Conservation (phyloP, 2,888 invertebrate genomes). For the Isotomurus palustris region DNA sequence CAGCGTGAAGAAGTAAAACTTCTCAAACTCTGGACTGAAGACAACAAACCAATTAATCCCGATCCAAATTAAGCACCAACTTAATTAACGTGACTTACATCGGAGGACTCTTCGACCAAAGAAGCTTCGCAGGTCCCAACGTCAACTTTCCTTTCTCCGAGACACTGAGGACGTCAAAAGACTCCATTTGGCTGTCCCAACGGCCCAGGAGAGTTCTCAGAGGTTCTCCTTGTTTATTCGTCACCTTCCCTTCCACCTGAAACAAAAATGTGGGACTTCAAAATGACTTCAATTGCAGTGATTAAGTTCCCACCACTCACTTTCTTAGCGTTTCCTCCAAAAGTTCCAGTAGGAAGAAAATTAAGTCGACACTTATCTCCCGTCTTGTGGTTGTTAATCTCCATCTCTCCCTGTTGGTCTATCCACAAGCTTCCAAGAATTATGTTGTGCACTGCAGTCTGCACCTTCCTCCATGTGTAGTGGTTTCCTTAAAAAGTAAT, state of each 20-base stretch:
- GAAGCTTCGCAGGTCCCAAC: conserved; percentile 76
- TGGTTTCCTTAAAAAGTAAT: conserved; percentile 79
- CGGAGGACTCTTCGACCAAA: conserved; percentile 80
- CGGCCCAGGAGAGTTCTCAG: conserved; percentile 71
- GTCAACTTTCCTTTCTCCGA: conserved; percentile 63
- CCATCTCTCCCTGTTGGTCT: conserved; percentile 99
- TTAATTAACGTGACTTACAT: no score
- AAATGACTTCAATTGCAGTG: no score
- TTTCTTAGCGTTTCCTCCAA: conserved; percentile 1
- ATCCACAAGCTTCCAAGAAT: conserved; percentile 99
- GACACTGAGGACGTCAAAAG: conserved; percentile 70
- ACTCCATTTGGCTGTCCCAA: conserved; percentile 94
- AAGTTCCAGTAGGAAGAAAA: conserved; percentile 65
- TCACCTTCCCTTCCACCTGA: conserved; percentile 67
- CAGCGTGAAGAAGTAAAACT: conserved; percentile 88
- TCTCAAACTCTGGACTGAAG: conserved; percentile 61
- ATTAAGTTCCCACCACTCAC: no score
- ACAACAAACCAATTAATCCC: no score
- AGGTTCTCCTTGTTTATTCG: conserved; percentile 54
- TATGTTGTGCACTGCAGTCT: conserved; percentile 98
- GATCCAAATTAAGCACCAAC: no score
- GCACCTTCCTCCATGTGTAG: conserved; percentile 96
- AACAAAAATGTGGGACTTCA: background rate
- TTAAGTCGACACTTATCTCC: conserved; percentile 93
- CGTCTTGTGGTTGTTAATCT: conserved; percentile 81